Evolutionary conservation across 2,797 vertebrate species (phyloP), one percentile per base, ranked within the genome.

Genomic region (Vultur gryphus): DNA sequence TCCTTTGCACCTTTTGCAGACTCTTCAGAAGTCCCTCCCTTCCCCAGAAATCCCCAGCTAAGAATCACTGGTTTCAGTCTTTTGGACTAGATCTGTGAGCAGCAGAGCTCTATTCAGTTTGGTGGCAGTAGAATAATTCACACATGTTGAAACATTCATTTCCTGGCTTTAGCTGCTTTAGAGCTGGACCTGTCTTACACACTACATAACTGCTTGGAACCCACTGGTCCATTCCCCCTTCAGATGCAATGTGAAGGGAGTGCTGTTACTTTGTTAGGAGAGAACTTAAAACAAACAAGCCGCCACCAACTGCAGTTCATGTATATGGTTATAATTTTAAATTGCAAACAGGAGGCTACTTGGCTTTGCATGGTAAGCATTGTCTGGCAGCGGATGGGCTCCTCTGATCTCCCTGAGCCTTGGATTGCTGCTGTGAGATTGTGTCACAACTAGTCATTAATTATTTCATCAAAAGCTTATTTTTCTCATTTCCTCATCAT

Each of bases 341-440:
- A 97, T 96, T 95, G 89, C 93, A 95, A 97, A 94, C 92, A 97
- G 96, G 87, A 96, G 94, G 87, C 72, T 92, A 69, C 93, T 97
- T 97, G 94, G 96, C 95, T 96, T 93, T 89, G 93, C 89, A 64
- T 84, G 82, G 94, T 78, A 81, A 92, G 94, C 76, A 97, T 94
- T 96, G 93, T 94, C 82, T 96, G 97, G 95, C 94, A 96, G 93
- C 3, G 41, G 84, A 93, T 84, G 78, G 92, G 61, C 70, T 93
- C 58, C 76, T 97, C 95, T 97, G 94, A 95, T 97, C 93, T 97
- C 90, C 79, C 89, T 76, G 84, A 96, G 97, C 84, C 69, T 97
- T 97, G 96, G 96, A 95, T 94, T 95, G 93, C 93, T 96, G 94
- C 93, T 97, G 94, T 72, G 95, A 97, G 96, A 95, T 97, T 97